Evolutionary conservation across 2,888 invertebrate species (phyloP), one percentile per base, ranked within the genome.

Genomic region (Alcis repandata): DNA sequence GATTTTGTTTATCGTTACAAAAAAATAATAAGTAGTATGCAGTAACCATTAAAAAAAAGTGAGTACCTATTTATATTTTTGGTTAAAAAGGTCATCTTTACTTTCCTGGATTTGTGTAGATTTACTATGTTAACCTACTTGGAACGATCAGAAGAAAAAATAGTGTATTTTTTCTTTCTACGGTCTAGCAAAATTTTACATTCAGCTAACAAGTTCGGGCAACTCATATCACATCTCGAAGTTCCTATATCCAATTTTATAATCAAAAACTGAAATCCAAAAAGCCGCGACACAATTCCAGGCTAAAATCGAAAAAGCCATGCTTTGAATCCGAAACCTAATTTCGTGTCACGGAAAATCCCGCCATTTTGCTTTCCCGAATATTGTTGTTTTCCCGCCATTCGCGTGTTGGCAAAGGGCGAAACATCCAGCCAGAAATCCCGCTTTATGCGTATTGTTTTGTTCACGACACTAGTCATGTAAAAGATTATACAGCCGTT

Each of bases 371-470:
- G 48, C 36, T 33, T 40, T 46, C 49, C 43, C 33, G 22, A 48
- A 59, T 63, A 62, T 64, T 59, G 59, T 64, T 63, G 57, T 64
- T 71, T 69, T 62, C 48, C 56, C 59, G 58, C 40, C 62, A 46
- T 64, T 57, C 32, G 53, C 63, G 63, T 67, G 54, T 66, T 57
- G 68, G 61, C 65, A 65, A 51, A 63, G 56, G 56, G 57, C 56
- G 61, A 46, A 52, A 46, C 57, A 51, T 48, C 11, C 45, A 60
- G 66, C 63, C 66, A 60, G 68, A 56, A 71, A 73, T 70, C 72
- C 72, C 67, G 46, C 60, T 69, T 70, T 73, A 73, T 51, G 72
- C 32, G n/a, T 48, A 52, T 52, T 46, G 46, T 11, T 49, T 40
- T 63, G 54, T 63, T 61, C 45, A 59, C 36, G 49, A 40, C 38